A percentile compares a stretch with the other conserved stretches of the same genome.
phyloP scores from a whole-genome alignment of 2,113 vertebrate species.

The Xenopus tropicalis region DNA sequence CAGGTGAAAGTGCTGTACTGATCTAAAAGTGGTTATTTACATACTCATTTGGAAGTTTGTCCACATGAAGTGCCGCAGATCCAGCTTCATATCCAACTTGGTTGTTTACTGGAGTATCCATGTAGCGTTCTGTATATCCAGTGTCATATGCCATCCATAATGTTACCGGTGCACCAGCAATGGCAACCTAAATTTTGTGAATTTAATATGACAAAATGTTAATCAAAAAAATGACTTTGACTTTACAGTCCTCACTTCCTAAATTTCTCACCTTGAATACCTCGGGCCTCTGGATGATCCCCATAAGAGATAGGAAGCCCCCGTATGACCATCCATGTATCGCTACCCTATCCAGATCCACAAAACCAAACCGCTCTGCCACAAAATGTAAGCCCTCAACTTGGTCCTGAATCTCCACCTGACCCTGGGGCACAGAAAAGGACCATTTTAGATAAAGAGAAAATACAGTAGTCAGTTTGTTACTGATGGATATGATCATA shows the following conservation, averaged over 20 bases:
- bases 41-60: conserved; percentile 95
- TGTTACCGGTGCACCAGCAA: conserved; percentile 91
- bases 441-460: background rate
- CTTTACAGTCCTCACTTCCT: background rate
- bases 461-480: background rate
- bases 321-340: conserved; percentile 97
- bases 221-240: background rate
- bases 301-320: conserved; percentile 95
- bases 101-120: conserved; percentile 94
- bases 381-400: conserved; percentile 93
- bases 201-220: conserved; percentile 12
- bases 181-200: conserved; percentile 73
- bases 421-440: conserved; percentile 57
- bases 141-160: conserved; percentile 99
- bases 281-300: conserved; percentile 88
- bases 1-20: background rate
- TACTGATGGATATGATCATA: background rate
- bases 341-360: conserved; percentile 89
- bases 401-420: conserved; percentile 96
- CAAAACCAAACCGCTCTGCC: conserved; percentile 89
- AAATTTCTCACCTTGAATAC: conserved; percentile 83
- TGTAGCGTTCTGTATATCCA: conserved; percentile 93
- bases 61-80: conserved; percentile 90
- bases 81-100: conserved; percentile 93
- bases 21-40: conserved; percentile 46